A percentile compares a stretch with the other conserved stretches of the same genome.
Evolutionary conservation across 1,140 invertebrate species (phyloP).

Genomic region (Psilanteris sp.): DNA sequence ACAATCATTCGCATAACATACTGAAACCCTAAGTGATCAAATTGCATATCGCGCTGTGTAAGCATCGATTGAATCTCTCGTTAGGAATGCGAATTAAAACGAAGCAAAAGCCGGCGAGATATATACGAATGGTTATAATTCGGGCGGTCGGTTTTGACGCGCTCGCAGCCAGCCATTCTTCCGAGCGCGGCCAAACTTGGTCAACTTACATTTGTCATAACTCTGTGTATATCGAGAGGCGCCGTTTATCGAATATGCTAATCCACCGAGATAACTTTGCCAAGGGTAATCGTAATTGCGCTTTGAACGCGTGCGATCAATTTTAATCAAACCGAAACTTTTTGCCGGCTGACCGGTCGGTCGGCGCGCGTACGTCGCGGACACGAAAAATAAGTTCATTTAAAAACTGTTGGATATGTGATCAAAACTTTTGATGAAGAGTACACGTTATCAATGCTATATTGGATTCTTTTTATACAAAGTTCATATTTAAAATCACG

Average conservation of each 20-base stretch:
- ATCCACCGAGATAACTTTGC: conserved; percentile 11
- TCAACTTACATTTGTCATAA: conserved; percentile 31
- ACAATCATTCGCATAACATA: conserved; percentile 60
- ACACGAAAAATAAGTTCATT: conserved; percentile 44
- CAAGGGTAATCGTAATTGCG: conserved; percentile 10
- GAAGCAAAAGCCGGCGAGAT: background rate
- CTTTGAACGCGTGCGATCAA: conserved; percentile 24
- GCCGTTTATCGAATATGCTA: conserved; percentile 26
- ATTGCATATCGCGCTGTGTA: conserved; percentile 50
- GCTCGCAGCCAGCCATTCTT: conserved; percentile 7
- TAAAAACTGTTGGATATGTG: conserved; percentile 35
- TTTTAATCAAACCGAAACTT: conserved; percentile 39
- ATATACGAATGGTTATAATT: background rate
- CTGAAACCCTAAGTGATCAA: conserved; percentile 46
- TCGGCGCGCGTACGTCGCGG: background rate
- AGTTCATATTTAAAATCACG: conserved; percentile 34
- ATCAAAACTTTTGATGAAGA: conserved; percentile 40
- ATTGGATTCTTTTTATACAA: conserved; percentile 38
- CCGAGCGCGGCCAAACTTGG: background rate
- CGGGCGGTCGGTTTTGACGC: too few relatives aligned
- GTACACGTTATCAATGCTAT: conserved; percentile 16
- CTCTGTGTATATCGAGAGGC: background rate
- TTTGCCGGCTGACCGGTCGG: background rate
- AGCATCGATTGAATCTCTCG: conserved; percentile 51
- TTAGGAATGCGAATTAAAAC: conserved; percentile 46